Conservation (phyloP, 1,140 invertebrate species). For the Pseudachorutes palmiensis region DNA sequence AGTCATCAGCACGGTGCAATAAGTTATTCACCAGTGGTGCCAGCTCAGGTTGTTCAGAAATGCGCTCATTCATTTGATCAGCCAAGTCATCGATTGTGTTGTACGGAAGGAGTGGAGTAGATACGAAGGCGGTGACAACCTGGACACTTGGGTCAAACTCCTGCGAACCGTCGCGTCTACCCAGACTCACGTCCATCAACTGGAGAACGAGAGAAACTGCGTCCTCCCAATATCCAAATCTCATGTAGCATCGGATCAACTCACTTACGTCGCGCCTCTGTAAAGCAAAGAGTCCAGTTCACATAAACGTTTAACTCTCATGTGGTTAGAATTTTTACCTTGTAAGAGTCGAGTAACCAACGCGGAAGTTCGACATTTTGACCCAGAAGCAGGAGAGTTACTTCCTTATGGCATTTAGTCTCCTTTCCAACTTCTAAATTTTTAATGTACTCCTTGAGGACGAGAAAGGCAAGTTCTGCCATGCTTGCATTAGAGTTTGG, state of each 20-base stretch:
- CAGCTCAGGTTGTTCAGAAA: not conserved
- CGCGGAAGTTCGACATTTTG: slow-evolving; percentile 19
- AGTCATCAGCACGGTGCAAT: not conserved
- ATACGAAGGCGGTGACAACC: slow-evolving; percentile 22
- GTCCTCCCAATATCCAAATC: slow-evolving; percentile 30
- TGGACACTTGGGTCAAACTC: slow-evolving; percentile 33
- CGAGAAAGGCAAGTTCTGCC: slow-evolving; percentile 27
- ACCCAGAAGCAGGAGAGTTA: slow-evolving; percentile 22
- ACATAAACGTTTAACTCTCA: too few species aligned
- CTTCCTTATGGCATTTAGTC: slow-evolving; percentile 24
- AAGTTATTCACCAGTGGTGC: not conserved
- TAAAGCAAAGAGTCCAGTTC: slow-evolving; percentile 2
- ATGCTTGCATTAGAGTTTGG: slow-evolving; percentile 24
- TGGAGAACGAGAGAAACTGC: slow-evolving; percentile 23
- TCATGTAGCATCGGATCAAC: slow-evolving; percentile 30
- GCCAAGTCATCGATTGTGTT: slow-evolving; percentile 24
- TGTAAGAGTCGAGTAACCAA: slow-evolving; percentile 35
- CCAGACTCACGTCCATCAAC: slow-evolving; percentile 31
- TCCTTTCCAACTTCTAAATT: slow-evolving; percentile 23
- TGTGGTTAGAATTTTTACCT: slow-evolving; percentile 14
- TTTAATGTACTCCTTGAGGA: slow-evolving; percentile 28
- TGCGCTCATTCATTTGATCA: slow-evolving; percentile 17
- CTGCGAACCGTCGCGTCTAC: slow-evolving; percentile 12
- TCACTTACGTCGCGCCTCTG: slow-evolving; percentile 25
- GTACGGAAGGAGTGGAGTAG: slow-evolving; percentile 26